Percentiles rank a stretch among this genome's conserved stretches.
These are phyloP conservation scores for Austrolebias charrua DNA, from an alignment of 2,797 vertebrate genomes.

Conservation along the genomic window DNA sequence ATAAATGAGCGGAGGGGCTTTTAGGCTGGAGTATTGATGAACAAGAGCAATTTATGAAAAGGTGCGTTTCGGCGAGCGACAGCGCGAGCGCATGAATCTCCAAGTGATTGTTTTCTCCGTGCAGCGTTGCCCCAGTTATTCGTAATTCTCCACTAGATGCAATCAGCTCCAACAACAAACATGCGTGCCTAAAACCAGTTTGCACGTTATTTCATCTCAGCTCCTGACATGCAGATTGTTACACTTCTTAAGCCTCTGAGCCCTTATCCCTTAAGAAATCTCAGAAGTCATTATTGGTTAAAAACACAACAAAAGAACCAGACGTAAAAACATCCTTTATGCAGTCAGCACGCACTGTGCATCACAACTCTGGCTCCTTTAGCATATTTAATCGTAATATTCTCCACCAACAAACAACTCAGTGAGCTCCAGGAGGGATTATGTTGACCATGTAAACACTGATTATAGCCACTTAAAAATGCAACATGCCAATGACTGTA, in stretches of 20 bases:
- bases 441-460: conserved; percentile 37
- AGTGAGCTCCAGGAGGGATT: conserved; percentile 44
- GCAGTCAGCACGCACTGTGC: background rate
- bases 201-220: conserved; percentile 23
- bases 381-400: conserved; percentile 49
- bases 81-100: background rate
- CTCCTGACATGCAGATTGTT: conserved; percentile 23
- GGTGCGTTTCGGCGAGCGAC: background rate
- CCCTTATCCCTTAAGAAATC: conserved; percentile 31
- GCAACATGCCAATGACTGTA: conserved; percentile 8
- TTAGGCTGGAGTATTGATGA: conserved; percentile 6
- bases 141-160: conserved; percentile 28
- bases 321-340: conserved; percentile 7
- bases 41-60: conserved; percentile 11
- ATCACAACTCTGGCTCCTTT: conserved; percentile 6
- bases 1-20: conserved; percentile 2
- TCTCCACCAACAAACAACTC: conserved; percentile 39
- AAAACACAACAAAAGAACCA: conserved; percentile 21
- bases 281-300: conserved; percentile 27
- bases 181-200: conserved; percentile 40
- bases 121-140: background rate
- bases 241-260: conserved; percentile 33
- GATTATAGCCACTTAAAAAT: conserved; percentile 27
- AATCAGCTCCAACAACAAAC: conserved; percentile 48
- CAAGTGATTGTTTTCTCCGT: background rate